phyloP scores from a whole-genome alignment of 2,113 vertebrate species.

The Piaya cayana region DNA sequence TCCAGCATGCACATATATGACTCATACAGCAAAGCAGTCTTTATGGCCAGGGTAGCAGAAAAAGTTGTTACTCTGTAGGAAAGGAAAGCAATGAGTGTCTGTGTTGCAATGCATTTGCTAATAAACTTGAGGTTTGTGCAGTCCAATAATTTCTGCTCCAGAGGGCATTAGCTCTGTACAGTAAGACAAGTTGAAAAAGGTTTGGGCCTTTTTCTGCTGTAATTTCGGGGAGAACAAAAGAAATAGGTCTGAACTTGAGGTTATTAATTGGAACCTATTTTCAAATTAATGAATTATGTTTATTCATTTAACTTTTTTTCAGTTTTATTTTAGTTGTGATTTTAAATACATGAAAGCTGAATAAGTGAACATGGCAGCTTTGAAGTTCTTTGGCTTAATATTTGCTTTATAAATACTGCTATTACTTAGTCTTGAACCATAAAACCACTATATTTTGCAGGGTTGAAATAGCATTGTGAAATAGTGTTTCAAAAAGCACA shows the following conservation, averaged over 20 bases:
- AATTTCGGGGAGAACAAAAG: not conserved
- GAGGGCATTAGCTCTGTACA: not conserved
- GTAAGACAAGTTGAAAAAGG: not conserved
- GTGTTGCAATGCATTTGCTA: not conserved
- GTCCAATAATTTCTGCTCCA: not conserved
- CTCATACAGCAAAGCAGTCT: not conserved
- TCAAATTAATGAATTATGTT: not conserved
- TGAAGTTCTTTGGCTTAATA: not conserved
- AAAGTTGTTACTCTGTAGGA: not conserved
- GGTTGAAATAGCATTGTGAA: conserved; percentile 31
- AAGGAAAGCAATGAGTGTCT: not conserved
- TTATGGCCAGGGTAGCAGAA: not conserved
- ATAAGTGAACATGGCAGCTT: not conserved
- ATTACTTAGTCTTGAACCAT: not conserved
- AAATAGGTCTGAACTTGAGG: not conserved
- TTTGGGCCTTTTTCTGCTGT: not conserved
- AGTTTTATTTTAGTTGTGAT: not conserved
- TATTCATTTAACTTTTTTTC: not conserved
- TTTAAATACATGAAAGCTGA: not conserved
- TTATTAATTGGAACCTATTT: not conserved
- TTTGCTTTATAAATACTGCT: not conserved
- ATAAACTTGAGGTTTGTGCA: not conserved
- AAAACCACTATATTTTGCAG: not conserved
- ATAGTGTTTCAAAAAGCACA: conserved; percentile 28
- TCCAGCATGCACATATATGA: not conserved